Evolutionary conservation across 2,888 invertebrate genomes (phyloP), one percentile per base, ranked within the genome.

Genomic region (Lamellibrachia satsuma): DNA sequence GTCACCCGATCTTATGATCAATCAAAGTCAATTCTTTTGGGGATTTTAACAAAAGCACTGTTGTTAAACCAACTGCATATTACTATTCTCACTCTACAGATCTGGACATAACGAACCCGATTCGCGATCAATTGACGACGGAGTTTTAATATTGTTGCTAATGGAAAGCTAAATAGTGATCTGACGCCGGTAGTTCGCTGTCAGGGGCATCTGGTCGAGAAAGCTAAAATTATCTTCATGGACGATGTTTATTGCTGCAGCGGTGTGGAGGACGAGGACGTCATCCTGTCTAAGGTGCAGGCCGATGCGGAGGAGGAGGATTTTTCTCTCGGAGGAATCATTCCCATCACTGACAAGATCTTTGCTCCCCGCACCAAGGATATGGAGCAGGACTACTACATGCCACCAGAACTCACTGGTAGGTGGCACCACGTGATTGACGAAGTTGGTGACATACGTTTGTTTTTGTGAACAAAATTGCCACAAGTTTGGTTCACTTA

Each of bases 341-440:
- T 75, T n/a, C 75, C 75, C 2, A 75, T 75, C n/a, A 75, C 75
- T 27, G 90, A 75, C 90, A 93, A 52, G 27, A 91, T 98, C 96
- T 98, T 98, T 96, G 98, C 98, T 94, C 98, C 98, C 94, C 97
- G 98, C 97, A 98, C 98, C 95, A 97, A 98, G 97, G 98, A 98
- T 97, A 99, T 99, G 98, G 98, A 98, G 97, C 98, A 98, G 97
- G 98, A 98, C 97, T 99, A 98, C 97, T 97, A 98, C 96, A 98
- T 98, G 97, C 98, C 98, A 97, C 97, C 98, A 95, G 98, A 93
- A 90, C 27, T 94, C 55, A 93, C 15, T 22, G 52, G 75, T 75
- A 75, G 75, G 75, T 75, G 75, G 22, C 75, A 15, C 75, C 60
- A 60, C 8, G 8, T 57, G 57, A 15, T 57, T n/a, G 6, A 75